Base-by-base conservation (phyloP, 2,113 vertebrate genomes). In the Phoxinus phoxinus region DNA sequence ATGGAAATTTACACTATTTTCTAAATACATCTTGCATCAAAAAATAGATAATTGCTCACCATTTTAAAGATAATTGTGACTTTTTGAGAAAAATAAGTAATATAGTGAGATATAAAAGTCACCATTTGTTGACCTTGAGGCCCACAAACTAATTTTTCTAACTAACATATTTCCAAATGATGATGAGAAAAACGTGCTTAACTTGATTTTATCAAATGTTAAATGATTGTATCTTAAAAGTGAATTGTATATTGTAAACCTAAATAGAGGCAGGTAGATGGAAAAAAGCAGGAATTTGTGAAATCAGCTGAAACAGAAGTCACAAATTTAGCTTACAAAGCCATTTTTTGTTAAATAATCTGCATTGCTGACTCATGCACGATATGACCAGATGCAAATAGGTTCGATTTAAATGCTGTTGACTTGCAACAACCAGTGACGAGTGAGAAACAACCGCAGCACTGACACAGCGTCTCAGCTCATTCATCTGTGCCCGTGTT, bases 401-500 rank as follows among this genome's bases (percentile, higher is more conserved):
- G 69, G 17, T 30, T 30, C 9, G 1, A 27, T 63, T 46, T 21
- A 4, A 35, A 15, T 27, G 51, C 27, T 32, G 17, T 48, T 41
- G 79, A 15, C 67, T 85, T 86, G 44, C 61, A 25, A 80, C 72
- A 58, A 78, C 53, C 75, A 86, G 81, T 15, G 71, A 65, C 0
- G 19, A 56, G 53, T 2, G 2, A 56, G 56, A 81, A 86, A 37
- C 69, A 46, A 44, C 67, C n/a, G 11, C 11, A 8, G 27, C 83
- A 51, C 76, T 89, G 88, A 86, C 85, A 87, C 56, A 85, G 88
- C 81, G 11, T 90, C 85, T 88, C 63, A 81, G 74, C 63, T 84
- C 84, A 88, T 89, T 90, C 85, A 85, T 71, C n/a, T 56, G 48
- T 30, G 61, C 74, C 67, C 73, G 19, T 79, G 81, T 67, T 30